Percentiles rank a stretch among this genome's conserved stretches.
Conservation (phyloP, 2,113 vertebrate species). For the Cyprinus carpio region DNA sequence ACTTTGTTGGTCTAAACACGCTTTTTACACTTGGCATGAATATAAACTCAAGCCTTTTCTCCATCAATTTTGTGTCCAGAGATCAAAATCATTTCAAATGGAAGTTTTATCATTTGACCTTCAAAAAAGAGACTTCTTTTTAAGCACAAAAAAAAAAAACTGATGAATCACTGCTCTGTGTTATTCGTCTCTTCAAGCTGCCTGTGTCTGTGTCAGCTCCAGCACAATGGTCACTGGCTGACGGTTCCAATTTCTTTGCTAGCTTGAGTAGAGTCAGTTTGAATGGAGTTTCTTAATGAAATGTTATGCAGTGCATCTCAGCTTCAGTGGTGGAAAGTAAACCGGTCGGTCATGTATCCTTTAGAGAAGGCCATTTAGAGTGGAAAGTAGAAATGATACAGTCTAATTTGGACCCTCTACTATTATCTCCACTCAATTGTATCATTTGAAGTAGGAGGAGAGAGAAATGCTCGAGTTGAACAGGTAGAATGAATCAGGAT, state of each 20-base stretch:
- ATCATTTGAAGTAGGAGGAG: background rate
- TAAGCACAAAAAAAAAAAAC: background rate
- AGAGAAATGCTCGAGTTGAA: background rate
- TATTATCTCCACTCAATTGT: background rate
- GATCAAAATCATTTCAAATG: background rate
- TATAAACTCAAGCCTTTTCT: conserved; percentile 3
- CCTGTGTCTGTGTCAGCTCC: conserved; percentile 16
- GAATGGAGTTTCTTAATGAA: conserved; percentile 49
- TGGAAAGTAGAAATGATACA: conserved; percentile 16
- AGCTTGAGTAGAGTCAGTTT: conserved; percentile 25
- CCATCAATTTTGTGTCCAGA: background rate
- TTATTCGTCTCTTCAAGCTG: background rate
- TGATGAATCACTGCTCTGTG: conserved; percentile 12
- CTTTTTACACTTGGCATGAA: background rate
- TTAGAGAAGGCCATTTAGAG: background rate
- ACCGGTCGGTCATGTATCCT: conserved; percentile 6
- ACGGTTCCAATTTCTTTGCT: conserved; percentile 30
- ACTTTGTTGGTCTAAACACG: background rate
- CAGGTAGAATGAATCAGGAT: conserved; percentile 11
- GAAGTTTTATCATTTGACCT: conserved; percentile 30
- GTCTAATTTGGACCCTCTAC: conserved; percentile 12
- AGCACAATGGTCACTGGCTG: conserved; percentile 10
- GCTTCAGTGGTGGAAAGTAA: conserved; percentile 25
- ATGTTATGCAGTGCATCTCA: conserved; percentile 31
- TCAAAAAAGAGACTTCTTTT: conserved; percentile 1